A percentile compares a stretch with the other conserved stretches of the same genome.
These are phyloP conservation scores for Actinemys pallida DNA, from an alignment of 2,113 vertebrate genomes.

Conservation along the genomic window DNA sequence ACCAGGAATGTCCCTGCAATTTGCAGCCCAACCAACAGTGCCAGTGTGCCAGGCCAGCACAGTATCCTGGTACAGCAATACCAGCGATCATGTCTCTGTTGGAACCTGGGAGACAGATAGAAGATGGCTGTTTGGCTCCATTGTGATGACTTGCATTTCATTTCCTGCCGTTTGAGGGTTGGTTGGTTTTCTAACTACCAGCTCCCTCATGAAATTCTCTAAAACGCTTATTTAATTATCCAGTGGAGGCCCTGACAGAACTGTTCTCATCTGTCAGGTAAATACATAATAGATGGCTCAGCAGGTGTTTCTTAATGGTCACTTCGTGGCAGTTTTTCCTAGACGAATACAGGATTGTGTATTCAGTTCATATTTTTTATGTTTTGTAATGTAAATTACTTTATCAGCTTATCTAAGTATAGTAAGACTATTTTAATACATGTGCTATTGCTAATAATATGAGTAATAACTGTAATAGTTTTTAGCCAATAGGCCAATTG, in stretches of 20 bases:
- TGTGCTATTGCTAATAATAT: not conserved
- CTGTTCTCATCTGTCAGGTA: conserved; percentile 32
- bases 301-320: conserved; percentile 54
- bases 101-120: not conserved
- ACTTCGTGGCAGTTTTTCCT: not conserved
- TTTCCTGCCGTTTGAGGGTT: not conserved
- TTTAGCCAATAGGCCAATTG: not conserved
- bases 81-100: not conserved
- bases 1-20: not conserved
- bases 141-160: accelerated
- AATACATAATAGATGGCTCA: not conserved
- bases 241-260: conserved; percentile 7
- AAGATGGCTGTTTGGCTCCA: not conserved
- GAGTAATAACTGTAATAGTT: not conserved
- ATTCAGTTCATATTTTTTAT: conserved; percentile 31
- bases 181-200: not conserved
- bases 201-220: not conserved
- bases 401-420: not conserved
- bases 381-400: not conserved
- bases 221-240: conserved; percentile 45
- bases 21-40: not conserved
- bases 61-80: not conserved
- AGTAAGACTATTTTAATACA: not conserved
- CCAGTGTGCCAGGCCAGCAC: not conserved
- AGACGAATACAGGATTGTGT: conserved; percentile 23